Base-by-base conservation (phyloP, 2,113 vertebrate species). In the Procavia capensis region DNA sequence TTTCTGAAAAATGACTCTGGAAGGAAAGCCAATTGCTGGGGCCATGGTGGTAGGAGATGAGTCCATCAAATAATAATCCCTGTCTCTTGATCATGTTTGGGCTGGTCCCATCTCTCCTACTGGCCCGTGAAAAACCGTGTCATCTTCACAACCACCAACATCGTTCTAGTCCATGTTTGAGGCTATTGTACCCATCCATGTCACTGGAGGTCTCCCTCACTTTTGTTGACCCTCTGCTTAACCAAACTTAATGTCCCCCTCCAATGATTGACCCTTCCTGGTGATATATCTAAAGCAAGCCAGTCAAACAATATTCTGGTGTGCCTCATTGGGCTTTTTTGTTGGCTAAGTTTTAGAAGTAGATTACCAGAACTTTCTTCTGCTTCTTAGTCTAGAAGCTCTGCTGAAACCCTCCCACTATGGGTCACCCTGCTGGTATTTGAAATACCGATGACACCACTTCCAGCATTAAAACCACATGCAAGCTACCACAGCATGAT, bases 21-120 rank as follows among this genome's bases (percentile, higher is more conserved):
- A 20, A 41, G 2, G 6, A 50, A 14, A 75, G 45, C 81, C 25
- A 14, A 2, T 5, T 36, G 31, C 25, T 6, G 6, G 1, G 0
- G 36, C 19, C 25, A 16, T 8, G 5, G 10, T 0, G 4, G 4
- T 6, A 47, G 7, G 14, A 80, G 13, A 3, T 0, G 0, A 0
- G 3, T 5, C 19, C 3, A 29, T 70, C 5, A 3, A 2, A 9
- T 10, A 1, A 0, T 45, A 8, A 2, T 29, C 6, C 39, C 11
- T 3, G 17, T 24, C 1, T 11, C 3, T 10, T 31, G 0, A 13
- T 11, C 0, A 3, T 54, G 47, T 29, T 34, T 5, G 10, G 75
- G 31, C 39, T 2, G 0, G 24, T 34, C 45, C 76, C 84, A 9
- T 9, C 70, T 29, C n/a, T 75, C 29, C 50, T 1, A 3, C 19